Evolutionary conservation across 2,888 invertebrate species (phyloP).

Genomic region (Pteria penguin): DNA sequence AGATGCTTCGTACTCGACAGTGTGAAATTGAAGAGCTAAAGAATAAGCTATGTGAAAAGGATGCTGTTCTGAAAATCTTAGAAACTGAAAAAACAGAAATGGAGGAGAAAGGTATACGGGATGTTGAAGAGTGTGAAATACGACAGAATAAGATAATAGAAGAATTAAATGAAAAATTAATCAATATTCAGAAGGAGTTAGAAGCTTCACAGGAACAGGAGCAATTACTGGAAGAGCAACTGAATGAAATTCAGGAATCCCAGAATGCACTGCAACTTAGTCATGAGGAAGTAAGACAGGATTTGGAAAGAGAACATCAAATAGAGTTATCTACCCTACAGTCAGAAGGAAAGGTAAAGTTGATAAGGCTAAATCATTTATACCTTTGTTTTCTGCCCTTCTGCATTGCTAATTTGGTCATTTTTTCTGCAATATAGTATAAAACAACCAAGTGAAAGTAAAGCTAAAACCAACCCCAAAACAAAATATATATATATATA

Average conservation of each 20-base stretch:
- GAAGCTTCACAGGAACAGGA: slow-evolving; percentile 45
- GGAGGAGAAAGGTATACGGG: slow-evolving; percentile 57
- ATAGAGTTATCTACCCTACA: slow-evolving; percentile 64
- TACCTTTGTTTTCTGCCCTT: too few species aligned
- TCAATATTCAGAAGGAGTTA: slow-evolving; percentile 52
- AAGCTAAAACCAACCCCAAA: too few species aligned
- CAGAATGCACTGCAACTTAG: slow-evolving; percentile 33
- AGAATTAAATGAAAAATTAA: slow-evolving; percentile 52
- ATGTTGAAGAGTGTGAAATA: slow-evolving; percentile 36
- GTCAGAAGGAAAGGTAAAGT: slow-evolving; percentile 61
- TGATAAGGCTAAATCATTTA: too few species aligned
- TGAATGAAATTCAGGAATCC: slow-evolving; percentile 46
- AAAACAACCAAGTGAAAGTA: too few species aligned
- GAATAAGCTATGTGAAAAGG: slow-evolving; percentile 48
- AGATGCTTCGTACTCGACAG: slow-evolving; percentile 19
- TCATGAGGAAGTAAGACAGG: slow-evolving; percentile 60
- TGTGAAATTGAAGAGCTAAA: slow-evolving; percentile 53
- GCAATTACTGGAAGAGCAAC: slow-evolving; percentile 41
- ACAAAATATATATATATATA: too few species aligned
- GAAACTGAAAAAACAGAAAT: slow-evolving; percentile 57
- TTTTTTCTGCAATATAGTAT: too few species aligned
- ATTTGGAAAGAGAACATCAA: slow-evolving; percentile 67
- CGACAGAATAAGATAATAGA: slow-evolving; percentile 44
- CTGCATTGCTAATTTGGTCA: too few species aligned
- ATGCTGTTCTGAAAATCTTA: slow-evolving; percentile 48